A percentile compares a stretch with the other conserved stretches of the same genome.
phyloP scores from a whole-genome alignment of 2,888 invertebrate genomes.

The Timandra comae region DNA sequence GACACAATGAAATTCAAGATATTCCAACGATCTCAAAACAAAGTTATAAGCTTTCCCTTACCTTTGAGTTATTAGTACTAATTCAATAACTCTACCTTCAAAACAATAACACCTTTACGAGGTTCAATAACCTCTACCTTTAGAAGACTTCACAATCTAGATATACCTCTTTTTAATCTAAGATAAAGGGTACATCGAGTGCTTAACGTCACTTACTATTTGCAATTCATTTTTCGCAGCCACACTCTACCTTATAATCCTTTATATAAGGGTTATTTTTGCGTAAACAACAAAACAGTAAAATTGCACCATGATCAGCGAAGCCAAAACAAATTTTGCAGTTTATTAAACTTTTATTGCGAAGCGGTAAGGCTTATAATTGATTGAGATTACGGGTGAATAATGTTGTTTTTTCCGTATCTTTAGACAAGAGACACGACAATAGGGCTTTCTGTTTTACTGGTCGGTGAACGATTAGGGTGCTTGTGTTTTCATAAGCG shows the following conservation, averaged over 20 bases:
- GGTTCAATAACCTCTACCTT: slow-evolving; percentile 19
- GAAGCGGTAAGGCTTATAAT: slow-evolving; percentile 25
- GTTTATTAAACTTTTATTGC: slow-evolving; percentile 7
- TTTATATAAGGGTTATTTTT: slow-evolving; percentile 3
- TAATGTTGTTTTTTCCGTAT: slow-evolving; percentile 42
- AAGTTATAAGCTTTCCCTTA: too few species aligned
- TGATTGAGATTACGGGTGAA: not conserved
- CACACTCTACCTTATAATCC: slow-evolving; percentile 4
- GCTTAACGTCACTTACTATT: slow-evolving; percentile 52
- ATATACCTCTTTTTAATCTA: slow-evolving; percentile 62
- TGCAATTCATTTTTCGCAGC: slow-evolving; percentile 24
- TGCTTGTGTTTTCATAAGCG: slow-evolving; percentile 18
- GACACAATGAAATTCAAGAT: too few species aligned
- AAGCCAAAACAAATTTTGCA: slow-evolving; percentile 12
- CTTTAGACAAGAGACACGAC: slow-evolving; percentile 62
- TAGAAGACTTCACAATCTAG: slow-evolving; percentile 30
- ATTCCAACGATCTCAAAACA: too few species aligned
- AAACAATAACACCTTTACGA: too few species aligned
- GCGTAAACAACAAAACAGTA: not conserved
- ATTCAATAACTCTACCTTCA: too few species aligned
- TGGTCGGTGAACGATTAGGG: slow-evolving; percentile 51
- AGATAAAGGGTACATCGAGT: slow-evolving; percentile 73
- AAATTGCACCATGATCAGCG: slow-evolving; percentile 5
- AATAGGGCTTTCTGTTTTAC: slow-evolving; percentile 70
- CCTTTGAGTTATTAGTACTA: too few species aligned